Percentiles rank a stretch among this genome's conserved stretches.
Conservation (phyloP, 2,888 invertebrate genomes). For the Liopterus haemorrhoidalis region DNA sequence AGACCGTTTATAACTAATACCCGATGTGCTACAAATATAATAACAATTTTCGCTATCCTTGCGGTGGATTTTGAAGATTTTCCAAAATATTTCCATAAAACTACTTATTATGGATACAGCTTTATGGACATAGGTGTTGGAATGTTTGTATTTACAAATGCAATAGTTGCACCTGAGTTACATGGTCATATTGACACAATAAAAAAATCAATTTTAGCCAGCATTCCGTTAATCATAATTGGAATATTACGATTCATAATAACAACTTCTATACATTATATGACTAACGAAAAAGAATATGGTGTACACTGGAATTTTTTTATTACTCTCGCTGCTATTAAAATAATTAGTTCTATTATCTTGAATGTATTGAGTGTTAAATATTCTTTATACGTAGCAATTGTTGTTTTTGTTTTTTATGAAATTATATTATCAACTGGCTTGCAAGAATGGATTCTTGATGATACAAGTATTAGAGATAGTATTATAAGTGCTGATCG, state of each 20-base stretch:
- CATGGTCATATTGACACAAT: constrained; percentile 37
- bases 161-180: constrained; percentile 60
- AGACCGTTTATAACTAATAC: constrained; percentile 57
- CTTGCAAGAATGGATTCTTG: constrained; percentile 66
- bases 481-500: constrained; percentile 75
- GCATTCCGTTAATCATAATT: constrained; percentile 51
- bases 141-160: constrained; percentile 77
- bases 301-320: constrained; percentile 99
- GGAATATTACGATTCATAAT: constrained; percentile 61
- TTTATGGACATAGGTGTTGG: constrained; percentile 97
- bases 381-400: constrained; percentile 51
- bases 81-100: constrained; percentile 81
- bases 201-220: constrained; percentile 41
- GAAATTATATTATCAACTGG: constrained; percentile 59
- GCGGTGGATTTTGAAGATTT: constrained; percentile 90
- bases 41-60: constrained; percentile 76
- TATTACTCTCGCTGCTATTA: constrained; percentile 80
- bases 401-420: constrained; percentile 55
- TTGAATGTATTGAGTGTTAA: constrained; percentile 50
- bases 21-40: constrained; percentile 63
- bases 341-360: constrained; percentile 61
- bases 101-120: constrained; percentile 76
- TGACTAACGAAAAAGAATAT: constrained; percentile 86
- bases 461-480: constrained; percentile 47
- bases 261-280: constrained; percentile 65